These are phyloP conservation scores for Empidonax traillii DNA, from an alignment of 2,113 vertebrate species.

Conservation along the genomic window DNA sequence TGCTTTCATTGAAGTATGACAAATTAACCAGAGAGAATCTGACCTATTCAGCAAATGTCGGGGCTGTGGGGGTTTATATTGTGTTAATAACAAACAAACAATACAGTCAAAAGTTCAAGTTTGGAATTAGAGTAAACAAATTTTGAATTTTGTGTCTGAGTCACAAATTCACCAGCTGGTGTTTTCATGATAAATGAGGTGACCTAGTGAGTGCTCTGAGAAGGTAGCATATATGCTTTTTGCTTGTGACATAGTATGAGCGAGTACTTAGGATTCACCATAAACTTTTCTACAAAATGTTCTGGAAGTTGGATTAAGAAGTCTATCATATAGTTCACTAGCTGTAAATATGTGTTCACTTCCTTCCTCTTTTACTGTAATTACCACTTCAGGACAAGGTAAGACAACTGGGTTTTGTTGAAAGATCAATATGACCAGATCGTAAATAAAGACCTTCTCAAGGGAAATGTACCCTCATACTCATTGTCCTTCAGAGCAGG, in stretches of 20 bases:
- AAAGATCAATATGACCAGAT: constrained; percentile 5
- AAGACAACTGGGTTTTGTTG: not conserved
- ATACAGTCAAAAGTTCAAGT: constrained; percentile 8
- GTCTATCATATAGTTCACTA: not conserved
- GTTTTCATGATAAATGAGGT: not conserved
- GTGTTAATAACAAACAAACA: not conserved
- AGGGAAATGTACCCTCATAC: not conserved
- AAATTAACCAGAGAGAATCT: constrained; percentile 25
- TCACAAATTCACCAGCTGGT: not conserved
- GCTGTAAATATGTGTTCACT: not conserved
- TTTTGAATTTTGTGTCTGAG: not conserved
- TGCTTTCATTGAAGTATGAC: not conserved
- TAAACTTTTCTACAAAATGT: not conserved
- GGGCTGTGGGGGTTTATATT: not conserved
- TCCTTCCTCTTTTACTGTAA: not conserved
- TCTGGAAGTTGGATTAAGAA: not conserved
- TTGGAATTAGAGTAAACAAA: not conserved
- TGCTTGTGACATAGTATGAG: not conserved
- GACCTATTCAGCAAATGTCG: constrained; percentile 28
- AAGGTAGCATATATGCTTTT: not conserved
- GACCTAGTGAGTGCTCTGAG: not conserved
- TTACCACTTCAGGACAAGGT: constrained; percentile 20
- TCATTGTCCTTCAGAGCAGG: not conserved
- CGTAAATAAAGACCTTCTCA: constrained; percentile 27
- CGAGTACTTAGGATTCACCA: not conserved